phyloP scores from a whole-genome alignment of 2,797 vertebrate species.

The Urophycis tenuis region DNA sequence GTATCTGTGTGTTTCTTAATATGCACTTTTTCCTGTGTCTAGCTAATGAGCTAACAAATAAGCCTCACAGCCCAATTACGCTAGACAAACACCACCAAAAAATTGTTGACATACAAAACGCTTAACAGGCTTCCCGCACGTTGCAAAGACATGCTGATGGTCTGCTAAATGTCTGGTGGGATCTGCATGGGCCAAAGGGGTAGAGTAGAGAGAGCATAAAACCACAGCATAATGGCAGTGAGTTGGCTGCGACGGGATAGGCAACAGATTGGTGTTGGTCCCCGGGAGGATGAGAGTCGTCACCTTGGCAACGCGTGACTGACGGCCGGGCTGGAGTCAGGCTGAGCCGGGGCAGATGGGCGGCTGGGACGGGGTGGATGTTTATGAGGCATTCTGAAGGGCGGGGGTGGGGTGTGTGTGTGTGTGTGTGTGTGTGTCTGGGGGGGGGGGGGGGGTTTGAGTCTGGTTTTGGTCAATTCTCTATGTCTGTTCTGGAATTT shows the following conservation, averaged over 20 bases:
- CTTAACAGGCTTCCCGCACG: background rate
- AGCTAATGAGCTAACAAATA: background rate
- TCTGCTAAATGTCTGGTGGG: background rate
- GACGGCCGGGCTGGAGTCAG: background rate
- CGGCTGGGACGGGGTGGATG: background rate
- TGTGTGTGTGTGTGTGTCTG: too few species aligned
- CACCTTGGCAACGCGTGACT: background rate
- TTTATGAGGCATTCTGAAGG: background rate
- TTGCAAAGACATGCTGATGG: background rate
- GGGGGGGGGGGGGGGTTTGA: background rate
- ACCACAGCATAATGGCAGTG: background rate
- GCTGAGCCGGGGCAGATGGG: background rate
- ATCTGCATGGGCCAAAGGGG: background rate
- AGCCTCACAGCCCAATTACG: background rate
- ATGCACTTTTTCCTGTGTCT: background rate
- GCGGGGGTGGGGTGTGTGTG: too few species aligned
- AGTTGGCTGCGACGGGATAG: background rate
- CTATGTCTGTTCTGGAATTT: background rate
- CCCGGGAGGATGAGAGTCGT: background rate
- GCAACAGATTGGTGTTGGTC: conserved; percentile 1
- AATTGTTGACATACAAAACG: background rate
- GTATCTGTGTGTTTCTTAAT: background rate
- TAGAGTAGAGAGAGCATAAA: background rate
- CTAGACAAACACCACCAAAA: background rate
- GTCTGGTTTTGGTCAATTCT: conserved; percentile 3